A percentile compares a stretch with the other conserved stretches of the same genome.
These are phyloP conservation scores for Chrysemys picta DNA, from an alignment of 2,113 vertebrate genomes.

Conservation along the genomic window DNA sequence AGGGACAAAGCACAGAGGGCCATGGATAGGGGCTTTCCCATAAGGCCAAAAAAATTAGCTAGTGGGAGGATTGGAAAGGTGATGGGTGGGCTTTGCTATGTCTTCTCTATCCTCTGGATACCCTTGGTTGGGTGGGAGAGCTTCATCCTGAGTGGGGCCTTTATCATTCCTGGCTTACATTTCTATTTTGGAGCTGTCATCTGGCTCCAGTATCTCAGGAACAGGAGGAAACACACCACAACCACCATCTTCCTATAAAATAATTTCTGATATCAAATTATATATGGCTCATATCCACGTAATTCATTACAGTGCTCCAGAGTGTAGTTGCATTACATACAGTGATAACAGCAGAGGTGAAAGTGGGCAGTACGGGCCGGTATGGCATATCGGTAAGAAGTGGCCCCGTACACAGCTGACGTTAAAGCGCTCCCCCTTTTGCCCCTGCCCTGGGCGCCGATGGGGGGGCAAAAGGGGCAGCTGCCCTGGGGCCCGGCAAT, in stretches of 20 bases:
- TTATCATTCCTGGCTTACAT: background rate
- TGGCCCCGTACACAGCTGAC: no score
- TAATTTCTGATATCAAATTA: background rate
- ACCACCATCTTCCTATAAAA: background rate
- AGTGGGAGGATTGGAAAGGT: background rate
- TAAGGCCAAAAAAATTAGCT: no score
- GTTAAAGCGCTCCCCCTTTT: no score
- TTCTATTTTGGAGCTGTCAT: background rate
- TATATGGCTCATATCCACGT: background rate
- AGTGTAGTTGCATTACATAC: background rate
- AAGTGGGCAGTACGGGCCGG: no score
- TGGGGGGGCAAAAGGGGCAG: no score
- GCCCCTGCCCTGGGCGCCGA: fast-evolving
- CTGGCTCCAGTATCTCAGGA: background rate
- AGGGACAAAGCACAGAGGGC: no score
- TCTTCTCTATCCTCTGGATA: background rate
- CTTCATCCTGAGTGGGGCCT: no score
- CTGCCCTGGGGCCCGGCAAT: no score
- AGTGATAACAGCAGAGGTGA: background rate
- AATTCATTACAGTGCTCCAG: background rate
- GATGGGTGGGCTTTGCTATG: background rate
- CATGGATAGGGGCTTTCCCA: no score
- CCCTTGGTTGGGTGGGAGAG: background rate
- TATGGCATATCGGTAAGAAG: no score
- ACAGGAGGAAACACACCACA: background rate